Conservation (phyloP, 2,797 vertebrate genomes). For the Microchirus variegatus region DNA sequence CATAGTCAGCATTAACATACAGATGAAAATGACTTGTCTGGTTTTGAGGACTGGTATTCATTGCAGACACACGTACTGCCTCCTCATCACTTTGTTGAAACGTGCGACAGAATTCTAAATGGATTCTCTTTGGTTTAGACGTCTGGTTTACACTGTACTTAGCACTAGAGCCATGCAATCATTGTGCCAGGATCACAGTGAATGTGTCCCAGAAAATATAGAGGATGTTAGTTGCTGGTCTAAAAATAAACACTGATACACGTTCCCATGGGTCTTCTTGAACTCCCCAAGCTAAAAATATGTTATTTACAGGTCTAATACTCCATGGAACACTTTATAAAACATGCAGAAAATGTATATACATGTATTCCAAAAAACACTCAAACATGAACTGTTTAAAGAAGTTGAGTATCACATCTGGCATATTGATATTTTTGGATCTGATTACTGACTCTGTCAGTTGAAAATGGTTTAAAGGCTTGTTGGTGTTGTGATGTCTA, state of each 20-base stretch:
- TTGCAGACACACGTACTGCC: slow-evolving; percentile 68
- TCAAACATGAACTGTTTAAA: no score
- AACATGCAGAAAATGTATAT: no score
- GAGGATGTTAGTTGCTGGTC: slow-evolving; percentile 1
- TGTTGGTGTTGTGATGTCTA: no score
- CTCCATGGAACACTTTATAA: no score
- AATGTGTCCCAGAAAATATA: slow-evolving; percentile 11
- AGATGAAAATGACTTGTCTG: slow-evolving; percentile 74
- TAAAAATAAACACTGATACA: not conserved
- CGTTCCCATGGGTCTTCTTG: not conserved
- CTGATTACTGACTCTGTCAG: no score
- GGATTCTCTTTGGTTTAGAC: slow-evolving; percentile 43
- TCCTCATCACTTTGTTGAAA: slow-evolving; percentile 74
- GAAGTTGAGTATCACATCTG: no score
- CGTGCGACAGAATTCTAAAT: slow-evolving; percentile 50
- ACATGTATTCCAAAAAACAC: no score
- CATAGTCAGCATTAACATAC: slow-evolving; percentile 78
- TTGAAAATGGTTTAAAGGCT: no score
- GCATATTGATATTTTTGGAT: no score
- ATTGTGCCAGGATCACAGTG: slow-evolving; percentile 34
- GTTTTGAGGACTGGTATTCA: slow-evolving; percentile 56
- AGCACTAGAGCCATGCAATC: slow-evolving; percentile 42
- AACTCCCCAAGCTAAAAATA: no score
- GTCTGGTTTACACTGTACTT: slow-evolving; percentile 42
- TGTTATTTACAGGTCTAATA: no score